phyloP scores from a whole-genome alignment of 2,888 invertebrate genomes.

The Papilio protenor region DNA sequence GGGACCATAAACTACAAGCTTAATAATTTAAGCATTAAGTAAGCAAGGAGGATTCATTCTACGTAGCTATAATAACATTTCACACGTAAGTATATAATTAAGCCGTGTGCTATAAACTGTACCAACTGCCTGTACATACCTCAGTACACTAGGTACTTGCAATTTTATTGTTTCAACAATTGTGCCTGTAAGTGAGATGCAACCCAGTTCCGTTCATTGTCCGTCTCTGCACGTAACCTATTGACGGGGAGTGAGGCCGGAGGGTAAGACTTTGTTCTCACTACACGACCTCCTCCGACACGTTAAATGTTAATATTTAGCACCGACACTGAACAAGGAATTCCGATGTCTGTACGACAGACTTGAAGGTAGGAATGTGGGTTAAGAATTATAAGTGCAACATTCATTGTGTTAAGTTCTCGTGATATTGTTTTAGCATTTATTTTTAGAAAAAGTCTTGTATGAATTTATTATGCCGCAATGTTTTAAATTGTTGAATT shows the following conservation, averaged over 20 bases:
- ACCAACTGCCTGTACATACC: neutral
- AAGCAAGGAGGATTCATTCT: too few species aligned
- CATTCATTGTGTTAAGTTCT: neutral
- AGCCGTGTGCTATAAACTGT: neutral
- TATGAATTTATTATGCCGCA: too few species aligned
- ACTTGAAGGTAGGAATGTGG: neutral
- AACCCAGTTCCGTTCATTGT: constrained; percentile 22
- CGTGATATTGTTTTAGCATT: neutral
- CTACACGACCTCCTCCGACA: neutral
- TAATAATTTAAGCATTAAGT: too few species aligned
- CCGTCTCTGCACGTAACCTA: constrained; percentile 18
- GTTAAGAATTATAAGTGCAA: neutral
- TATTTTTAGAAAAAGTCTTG: too few species aligned
- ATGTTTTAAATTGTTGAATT: too few species aligned
- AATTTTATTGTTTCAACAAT: neutral
- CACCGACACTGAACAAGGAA: constrained; percentile 4
- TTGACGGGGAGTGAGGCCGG: constrained; percentile 15
- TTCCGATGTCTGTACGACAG: neutral
- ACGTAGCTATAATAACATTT: neutral
- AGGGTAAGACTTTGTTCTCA: constrained; percentile 15
- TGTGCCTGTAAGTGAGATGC: neutral
- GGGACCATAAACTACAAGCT: too few species aligned
- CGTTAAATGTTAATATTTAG: constrained; percentile 16
- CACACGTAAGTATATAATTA: neutral
- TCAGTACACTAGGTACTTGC: neutral